Evolutionary conservation across 2,113 vertebrate species (phyloP).

Genomic region (cattle (Bos taurus)): DNA sequence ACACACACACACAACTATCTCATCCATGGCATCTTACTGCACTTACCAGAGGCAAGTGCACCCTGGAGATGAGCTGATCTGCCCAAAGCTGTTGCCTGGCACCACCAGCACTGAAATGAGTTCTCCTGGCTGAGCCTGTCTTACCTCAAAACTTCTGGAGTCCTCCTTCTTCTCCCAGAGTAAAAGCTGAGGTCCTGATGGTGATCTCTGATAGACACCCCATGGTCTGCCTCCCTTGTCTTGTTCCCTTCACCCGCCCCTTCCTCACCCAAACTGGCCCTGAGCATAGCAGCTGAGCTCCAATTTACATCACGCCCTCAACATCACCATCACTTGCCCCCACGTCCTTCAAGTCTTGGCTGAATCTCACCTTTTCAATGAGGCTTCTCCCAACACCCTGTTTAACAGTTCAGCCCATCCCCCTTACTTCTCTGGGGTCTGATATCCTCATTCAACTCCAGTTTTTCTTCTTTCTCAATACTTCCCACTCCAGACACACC

Average conservation of each 20-base stretch:
- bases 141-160: background rate
- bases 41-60: background rate
- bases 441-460: background rate
- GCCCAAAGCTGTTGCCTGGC: background rate
- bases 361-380: background rate
- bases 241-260: background rate
- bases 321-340: background rate
- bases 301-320: accelerated
- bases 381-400: background rate
- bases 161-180: background rate
- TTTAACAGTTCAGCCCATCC: background rate
- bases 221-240: background rate
- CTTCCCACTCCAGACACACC: background rate
- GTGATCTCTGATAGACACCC: background rate
- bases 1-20: background rate
- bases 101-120: background rate
- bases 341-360: background rate
- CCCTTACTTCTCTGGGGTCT: background rate
- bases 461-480: background rate
- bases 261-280: background rate
- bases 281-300: background rate
- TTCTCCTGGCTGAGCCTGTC: background rate
- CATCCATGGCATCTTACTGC: background rate
- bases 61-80: background rate
- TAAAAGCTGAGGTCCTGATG: background rate